phyloP scores from a whole-genome alignment of 2,113 vertebrate species.

The Nesogale talazaci region DNA sequence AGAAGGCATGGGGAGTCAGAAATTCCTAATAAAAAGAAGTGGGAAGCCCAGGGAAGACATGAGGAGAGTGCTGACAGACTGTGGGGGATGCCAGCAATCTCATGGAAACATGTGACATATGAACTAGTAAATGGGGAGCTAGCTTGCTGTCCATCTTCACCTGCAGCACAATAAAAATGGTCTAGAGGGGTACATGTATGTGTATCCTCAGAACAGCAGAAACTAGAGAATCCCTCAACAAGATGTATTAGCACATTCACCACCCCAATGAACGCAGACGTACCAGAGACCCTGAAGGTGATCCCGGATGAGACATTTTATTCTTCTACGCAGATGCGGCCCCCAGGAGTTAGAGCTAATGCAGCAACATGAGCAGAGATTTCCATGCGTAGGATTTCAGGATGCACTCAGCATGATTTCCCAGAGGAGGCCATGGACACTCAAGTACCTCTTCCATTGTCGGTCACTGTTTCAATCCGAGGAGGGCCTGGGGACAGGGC shows the following conservation, averaged over 20 bases:
- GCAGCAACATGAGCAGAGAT: not conserved
- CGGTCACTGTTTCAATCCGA: not conserved
- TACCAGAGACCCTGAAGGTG: no score
- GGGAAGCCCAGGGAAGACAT: no score
- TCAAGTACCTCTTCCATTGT: not conserved
- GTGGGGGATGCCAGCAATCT: no score
- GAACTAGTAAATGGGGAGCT: no score
- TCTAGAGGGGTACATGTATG: no score
- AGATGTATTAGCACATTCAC: not conserved
- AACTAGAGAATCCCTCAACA: not conserved
- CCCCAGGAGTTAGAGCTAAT: not conserved
- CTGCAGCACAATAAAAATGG: no score
- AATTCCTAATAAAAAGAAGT: no score
- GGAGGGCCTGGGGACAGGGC: fast-evolving
- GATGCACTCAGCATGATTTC: not conserved
- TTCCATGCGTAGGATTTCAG: not conserved
- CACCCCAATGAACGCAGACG: not conserved
- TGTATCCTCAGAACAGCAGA: not conserved
- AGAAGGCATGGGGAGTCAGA: no score
- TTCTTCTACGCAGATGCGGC: not conserved
- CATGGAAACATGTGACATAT: no score
- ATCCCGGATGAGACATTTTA: no score
- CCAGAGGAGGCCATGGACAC: not conserved
- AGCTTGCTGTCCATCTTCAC: no score
- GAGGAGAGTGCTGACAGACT: no score